Base-by-base conservation (phyloP, 2,888 invertebrate species). In the Anodontia alba region DNA sequence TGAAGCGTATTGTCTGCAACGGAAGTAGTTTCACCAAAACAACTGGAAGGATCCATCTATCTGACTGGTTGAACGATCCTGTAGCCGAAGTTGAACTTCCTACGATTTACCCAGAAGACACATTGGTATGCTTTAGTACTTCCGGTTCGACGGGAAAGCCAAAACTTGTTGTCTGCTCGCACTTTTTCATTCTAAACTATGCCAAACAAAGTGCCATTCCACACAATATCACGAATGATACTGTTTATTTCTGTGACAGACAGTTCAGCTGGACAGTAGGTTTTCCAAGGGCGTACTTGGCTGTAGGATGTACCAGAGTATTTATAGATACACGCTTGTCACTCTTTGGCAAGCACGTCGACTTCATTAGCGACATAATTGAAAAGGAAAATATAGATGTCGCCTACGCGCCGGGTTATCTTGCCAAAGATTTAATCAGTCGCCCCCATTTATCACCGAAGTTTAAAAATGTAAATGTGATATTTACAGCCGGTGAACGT, bases 111-210 rank as follows among this genome's bases (percentile, higher is more conserved):
- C 82, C 82, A 10, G 82, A 82, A 57, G 82, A 82, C 33, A 70
- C 23, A 12, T 26, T 77, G 29, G 43, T 33, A 1, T 79, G 71
- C 33, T 79, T 82, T 54, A 70, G 57, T 15, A 73, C 82, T 29
- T 79, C 82, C n/a, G 82, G 79, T 29, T 79, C 79, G 0, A 79
- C 82, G 0, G 82, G 82, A 3, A 54, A 42, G 17, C 76, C 79
- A 17, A 82, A 82, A 26, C 31, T 26, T 5, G 66, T 82, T 1
- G 29, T 54, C 0, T 43, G 31, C 17, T 66, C 76, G n/a, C 79
- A 79, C 54, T 82, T 66, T 46, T 20, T 17, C 20, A 7, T 79
- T 12, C 29, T 82, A n/a, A 82, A 82, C 36, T 79, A 70, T 67
- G 73, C 79, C 7, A 46, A 66, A 43, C 33, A 29, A n/a, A 7